Evolutionary conservation across 2,113 vertebrate species (phyloP), one percentile per base, ranked within the genome.

Genomic region (Poeciliopsis prolifica): DNA sequence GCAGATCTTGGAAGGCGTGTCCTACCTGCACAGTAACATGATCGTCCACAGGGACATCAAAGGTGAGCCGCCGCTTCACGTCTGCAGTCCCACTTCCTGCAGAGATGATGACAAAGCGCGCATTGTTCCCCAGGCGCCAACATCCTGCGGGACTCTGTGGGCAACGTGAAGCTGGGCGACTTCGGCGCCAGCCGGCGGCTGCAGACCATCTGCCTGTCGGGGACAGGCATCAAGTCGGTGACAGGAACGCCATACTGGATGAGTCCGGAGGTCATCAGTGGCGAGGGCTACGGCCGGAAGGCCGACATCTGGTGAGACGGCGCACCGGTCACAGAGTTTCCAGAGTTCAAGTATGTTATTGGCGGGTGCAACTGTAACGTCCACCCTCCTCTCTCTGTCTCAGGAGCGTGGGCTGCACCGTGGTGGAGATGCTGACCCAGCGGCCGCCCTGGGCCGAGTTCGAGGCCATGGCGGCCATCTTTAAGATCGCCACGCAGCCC

Each of bases 11-110:
- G 98, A 99, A 89, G 98, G 98, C 0, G 97, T 99, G 54, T 96
- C 97, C 74, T 99, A 99, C 94, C 96, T 99, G 87, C 98, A 99
- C 94, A 98, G 97, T 91, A 99, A 99, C 89, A 99, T 99, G 98
- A 99, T 99, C 82, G 98, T 99, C 79, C 98, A 99, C 92, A 93
- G 98, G 91, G 98, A 99, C 94, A 97, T 99, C 87, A 99, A 99
- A 97, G 98, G 98, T 99, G 89, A 91, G 31, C 24, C 1, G 11
- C 10, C 5, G 1, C 63, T 7, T 3, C 5, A 3, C 10, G 19
- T 12, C 9, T 40, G 26, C 14, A 22, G 30, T 10, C 5, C 48
- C 1, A 0, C 63, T 7, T 3, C 5, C 19, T 22, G 26, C 14
- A 29, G 48, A 5, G 17, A 30, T 6, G 42, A 26, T 58, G 44